phyloP scores from a whole-genome alignment of 2,113 vertebrate species.

The Entelurus aequoreus region DNA sequence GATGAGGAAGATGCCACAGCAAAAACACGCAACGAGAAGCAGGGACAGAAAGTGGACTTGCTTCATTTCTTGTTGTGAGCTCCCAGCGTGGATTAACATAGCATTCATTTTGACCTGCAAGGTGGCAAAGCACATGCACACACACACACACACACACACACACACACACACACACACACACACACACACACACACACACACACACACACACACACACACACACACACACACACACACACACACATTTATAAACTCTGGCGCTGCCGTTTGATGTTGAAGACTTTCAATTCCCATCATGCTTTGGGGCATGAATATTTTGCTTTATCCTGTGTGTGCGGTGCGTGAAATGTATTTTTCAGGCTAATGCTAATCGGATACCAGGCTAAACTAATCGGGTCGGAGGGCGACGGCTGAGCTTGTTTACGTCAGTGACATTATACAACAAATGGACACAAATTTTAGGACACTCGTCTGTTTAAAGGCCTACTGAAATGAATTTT shows the following conservation, averaged over 20 bases:
- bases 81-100: constrained; percentile 8
- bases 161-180: background rate
- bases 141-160: background rate
- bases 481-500: no score
- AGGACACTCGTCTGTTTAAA: no score
- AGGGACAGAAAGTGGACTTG: constrained; percentile 40
- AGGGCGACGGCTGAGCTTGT: background rate
- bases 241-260: constrained; percentile 2
- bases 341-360: background rate
- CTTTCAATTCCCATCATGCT: constrained; percentile 30
- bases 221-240: background rate
- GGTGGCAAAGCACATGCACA: background rate
- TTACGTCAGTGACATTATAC: background rate
- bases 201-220: background rate
- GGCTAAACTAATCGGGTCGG: background rate
- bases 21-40: background rate
- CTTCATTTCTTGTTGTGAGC: constrained; percentile 60
- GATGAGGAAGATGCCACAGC: background rate
- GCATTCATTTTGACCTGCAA: background rate
- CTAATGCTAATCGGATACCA: constrained; percentile 27
- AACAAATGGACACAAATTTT: constrained; percentile 4
- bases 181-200: background rate
- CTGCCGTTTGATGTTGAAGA: constrained; percentile 23
- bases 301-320: constrained; percentile 18
- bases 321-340: constrained; percentile 7